Evolutionary conservation across 37 sponge, comb jelly and placozoan species (phyloP).

Genomic region (Theonella swinhoei): DNA sequence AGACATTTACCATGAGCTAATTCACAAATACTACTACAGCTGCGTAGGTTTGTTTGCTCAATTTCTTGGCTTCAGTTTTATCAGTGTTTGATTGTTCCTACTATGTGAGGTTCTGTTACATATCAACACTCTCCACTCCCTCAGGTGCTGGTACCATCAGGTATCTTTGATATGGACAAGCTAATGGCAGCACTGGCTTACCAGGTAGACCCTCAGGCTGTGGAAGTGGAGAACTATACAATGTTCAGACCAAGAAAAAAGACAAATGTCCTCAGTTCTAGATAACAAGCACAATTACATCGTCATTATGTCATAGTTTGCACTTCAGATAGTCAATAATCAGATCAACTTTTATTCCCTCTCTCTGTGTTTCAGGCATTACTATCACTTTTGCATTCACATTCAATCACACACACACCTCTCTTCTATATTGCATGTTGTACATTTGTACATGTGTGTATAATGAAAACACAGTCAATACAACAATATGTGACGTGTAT

Average conservation of each 20-base stretch:
- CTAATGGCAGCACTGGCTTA: conserved; percentile 96
- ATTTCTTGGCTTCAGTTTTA: neutral
- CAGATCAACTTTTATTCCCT: neutral
- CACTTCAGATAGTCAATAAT: neutral
- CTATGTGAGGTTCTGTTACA: no score
- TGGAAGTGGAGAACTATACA: conserved; percentile 57
- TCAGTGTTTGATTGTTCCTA: no score
- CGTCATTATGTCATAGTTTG: neutral
- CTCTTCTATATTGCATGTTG: no score
- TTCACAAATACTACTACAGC: no score
- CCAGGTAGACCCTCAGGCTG: conserved; percentile 92
- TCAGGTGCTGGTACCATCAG: conserved; percentile 87
- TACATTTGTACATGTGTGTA: no score
- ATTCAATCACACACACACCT: no score
- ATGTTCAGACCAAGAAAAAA: conserved; percentile 71
- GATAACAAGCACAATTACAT: conserved; percentile 12
- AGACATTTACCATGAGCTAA: no score
- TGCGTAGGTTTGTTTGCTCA: no score
- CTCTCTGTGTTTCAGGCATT: neutral
- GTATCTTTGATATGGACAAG: conserved; percentile 80
- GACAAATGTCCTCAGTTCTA: conserved; percentile 61
- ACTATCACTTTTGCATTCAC: neutral
- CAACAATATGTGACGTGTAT: no score
- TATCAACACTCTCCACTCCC: conserved; percentile 2
- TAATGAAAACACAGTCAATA: no score